These are phyloP conservation scores for Griposia aprilina DNA, from an alignment of 2,888 invertebrate species.

Conservation along the genomic window DNA sequence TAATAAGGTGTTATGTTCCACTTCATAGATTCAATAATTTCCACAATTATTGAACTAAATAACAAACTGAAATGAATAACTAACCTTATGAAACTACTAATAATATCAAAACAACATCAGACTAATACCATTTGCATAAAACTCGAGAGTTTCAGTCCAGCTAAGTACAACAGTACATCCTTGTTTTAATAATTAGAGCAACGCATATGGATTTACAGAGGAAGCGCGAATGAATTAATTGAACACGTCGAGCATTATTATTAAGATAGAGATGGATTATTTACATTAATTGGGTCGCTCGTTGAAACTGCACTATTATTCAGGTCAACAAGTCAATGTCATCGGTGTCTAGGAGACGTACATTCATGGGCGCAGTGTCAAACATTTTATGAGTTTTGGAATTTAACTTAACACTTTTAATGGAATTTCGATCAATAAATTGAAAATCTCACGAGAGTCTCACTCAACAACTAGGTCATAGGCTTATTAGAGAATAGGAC, in stretches of 20 bases:
- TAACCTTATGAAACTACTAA: slow-evolving; percentile 13
- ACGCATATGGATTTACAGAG: slow-evolving; percentile 53
- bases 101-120: slow-evolving; percentile 34
- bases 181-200: slow-evolving; percentile 62
- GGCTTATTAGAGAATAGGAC: neutral
- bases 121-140: slow-evolving; percentile 43
- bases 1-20: neutral
- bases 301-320: slow-evolving; percentile 26
- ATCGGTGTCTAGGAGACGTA: slow-evolving; percentile 3
- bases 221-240: slow-evolving; percentile 61
- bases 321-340: slow-evolving; percentile 28
- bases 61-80: slow-evolving; percentile 15
- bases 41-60: slow-evolving; percentile 3
- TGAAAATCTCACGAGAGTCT: neutral
- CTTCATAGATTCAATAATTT: neutral
- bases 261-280: slow-evolving; percentile 51
- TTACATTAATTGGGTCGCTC: slow-evolving; percentile 13
- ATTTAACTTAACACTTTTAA: neutral
- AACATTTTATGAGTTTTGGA: neutral
- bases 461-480: neutral
- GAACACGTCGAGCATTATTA: slow-evolving; percentile 51
- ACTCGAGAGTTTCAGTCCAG: slow-evolving; percentile 41
- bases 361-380: neutral
- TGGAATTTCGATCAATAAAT: neutral
- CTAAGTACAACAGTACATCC: slow-evolving; percentile 53